A percentile compares a stretch with the other conserved stretches of the same genome.
These are phyloP conservation scores for Timandra comae DNA, from an alignment of 2,888 invertebrate genomes.

Conservation along the genomic window DNA sequence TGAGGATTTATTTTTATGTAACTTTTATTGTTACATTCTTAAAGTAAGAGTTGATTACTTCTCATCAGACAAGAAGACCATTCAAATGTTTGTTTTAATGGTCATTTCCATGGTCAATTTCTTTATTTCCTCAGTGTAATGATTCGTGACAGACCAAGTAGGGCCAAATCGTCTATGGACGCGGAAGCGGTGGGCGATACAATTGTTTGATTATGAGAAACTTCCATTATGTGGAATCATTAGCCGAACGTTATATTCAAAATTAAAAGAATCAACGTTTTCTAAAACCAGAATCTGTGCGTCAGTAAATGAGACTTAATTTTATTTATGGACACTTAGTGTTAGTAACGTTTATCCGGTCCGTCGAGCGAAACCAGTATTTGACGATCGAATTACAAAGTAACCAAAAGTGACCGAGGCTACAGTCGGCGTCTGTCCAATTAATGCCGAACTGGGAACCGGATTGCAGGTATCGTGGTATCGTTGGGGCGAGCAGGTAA, in stretches of 20 bases:
- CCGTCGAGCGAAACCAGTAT: constrained; percentile 15
- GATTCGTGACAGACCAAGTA: constrained; percentile 45
- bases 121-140: constrained; percentile 42
- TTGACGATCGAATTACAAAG: constrained; percentile 29
- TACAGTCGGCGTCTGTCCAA: constrained; percentile 46
- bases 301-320: no score
- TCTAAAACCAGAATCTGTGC: no score
- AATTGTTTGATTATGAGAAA: constrained; percentile 22
- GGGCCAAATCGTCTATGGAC: constrained; percentile 30
- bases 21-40: no score
- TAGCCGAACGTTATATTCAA: constrained; percentile 18
- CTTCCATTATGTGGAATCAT: constrained; percentile 9
- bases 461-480: constrained; percentile 60
- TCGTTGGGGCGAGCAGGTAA: constrained; percentile 54
- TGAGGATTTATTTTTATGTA: not conserved
- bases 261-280: constrained; percentile 5
- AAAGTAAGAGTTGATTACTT: no score
- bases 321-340: no score
- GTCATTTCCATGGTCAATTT: constrained; percentile 33
- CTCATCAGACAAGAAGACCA: no score
- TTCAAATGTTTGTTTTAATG: constrained; percentile 15
- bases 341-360: constrained; percentile 1
- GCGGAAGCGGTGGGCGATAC: constrained; percentile 33
- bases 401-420: constrained; percentile 33
- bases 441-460: constrained; percentile 49